Base-by-base conservation (phyloP, 2,797 vertebrate genomes). In the Arrhamphus sclerolepis region DNA sequence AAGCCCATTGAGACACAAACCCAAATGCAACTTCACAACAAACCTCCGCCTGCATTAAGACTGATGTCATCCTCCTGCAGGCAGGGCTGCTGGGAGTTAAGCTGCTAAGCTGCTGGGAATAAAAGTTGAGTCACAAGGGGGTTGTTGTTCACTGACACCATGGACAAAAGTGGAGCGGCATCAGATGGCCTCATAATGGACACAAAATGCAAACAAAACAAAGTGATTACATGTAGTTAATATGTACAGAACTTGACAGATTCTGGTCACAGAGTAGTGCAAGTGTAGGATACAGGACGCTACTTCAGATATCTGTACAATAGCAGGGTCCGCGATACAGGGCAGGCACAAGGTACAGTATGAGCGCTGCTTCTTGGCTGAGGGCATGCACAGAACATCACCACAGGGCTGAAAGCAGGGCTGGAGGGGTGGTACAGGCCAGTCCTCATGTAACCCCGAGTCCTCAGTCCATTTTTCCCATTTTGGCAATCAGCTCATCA, bases 401-500 rank as follows among this genome's bases (percentile, higher is more conserved):
- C 67, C 66, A 66, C 19, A 61, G 56, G 58, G 44, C 56, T 61
- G 70, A 21, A 48, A 48, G 62, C 65, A 52, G 59, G 65, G 66
- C 46, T 40, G 34, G 54, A 61, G 67, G 62, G 67, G 51, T 7
- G 9, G 52, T n/a, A 4, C 20, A 38, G 19, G 54, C 42, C 16
- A 50, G 63, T 56, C 59, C 49, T 19, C 24, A 34, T 46, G 26
- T 1, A 26, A 48, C 53, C 60, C 64, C 98, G 90, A 99, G 86
- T 97, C 95, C 64, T 98, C 90, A 99, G 86, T 97, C 95, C 4
- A 89, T 81, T 89, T 89, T 96, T 7, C 96, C 96, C 92, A 99
- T 91, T 89, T 98, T 99, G 3, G 96, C 95, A n/a, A 99, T 99
- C 80, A 99, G 93, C 91, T 99, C 98, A 0, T 99, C 97, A 0